Conservation (phyloP, 2,797 vertebrate genomes). For the Lerista edwardsae region DNA sequence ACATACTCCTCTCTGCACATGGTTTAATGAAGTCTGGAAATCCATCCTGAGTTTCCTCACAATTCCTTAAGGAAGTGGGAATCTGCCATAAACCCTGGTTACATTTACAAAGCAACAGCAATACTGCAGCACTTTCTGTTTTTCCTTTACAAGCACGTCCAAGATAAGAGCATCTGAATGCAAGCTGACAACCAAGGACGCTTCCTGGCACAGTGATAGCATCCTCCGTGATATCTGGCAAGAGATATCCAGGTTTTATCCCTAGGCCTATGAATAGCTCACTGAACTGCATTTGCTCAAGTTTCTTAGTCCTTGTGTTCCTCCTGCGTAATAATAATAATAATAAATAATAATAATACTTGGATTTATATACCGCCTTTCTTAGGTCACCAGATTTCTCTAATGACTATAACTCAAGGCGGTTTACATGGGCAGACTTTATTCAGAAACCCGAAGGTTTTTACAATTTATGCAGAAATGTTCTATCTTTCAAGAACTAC, state of each 20-base stretch:
- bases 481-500: too few relatives aligned
- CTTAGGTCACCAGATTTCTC: too few relatives aligned
- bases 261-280: constrained; percentile 5
- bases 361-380: too few relatives aligned
- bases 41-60: background rate
- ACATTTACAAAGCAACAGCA: background rate
- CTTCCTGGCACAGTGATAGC: background rate
- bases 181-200: constrained; percentile 15
- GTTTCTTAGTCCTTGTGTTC: background rate
- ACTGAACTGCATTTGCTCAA: background rate
- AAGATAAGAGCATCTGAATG: constrained; percentile 13
- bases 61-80: background rate
- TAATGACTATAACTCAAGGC: too few relatives aligned
- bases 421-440: too few relatives aligned
- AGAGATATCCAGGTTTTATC: constrained; percentile 8
- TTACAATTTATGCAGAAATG: too few relatives aligned
- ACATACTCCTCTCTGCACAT: too few relatives aligned
- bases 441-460: too few relatives aligned
- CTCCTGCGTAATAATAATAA: background rate
- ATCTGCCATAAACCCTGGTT: fast-evolving
- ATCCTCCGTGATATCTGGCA: background rate
- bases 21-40: background rate
- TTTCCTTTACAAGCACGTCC: constrained; percentile 15
- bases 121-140: background rate
- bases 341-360: too few relatives aligned